These are phyloP conservation scores for Okapia johnstoni DNA, from an alignment of 2,113 vertebrate genomes.

Conservation along the genomic window DNA sequence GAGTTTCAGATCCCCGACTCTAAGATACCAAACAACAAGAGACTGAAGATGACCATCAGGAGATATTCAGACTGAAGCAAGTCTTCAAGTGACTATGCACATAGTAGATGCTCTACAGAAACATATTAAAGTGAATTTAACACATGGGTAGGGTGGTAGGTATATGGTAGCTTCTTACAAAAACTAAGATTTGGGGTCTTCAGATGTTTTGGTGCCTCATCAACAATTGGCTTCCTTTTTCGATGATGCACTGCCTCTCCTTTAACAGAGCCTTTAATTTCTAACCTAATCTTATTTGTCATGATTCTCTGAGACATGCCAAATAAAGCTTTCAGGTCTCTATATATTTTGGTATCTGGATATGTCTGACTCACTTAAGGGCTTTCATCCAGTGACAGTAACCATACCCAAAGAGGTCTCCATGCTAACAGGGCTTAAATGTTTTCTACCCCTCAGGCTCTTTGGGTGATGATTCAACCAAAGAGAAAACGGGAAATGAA, in stretches of 20 bases:
- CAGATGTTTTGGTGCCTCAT: not conserved
- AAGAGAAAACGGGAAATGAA: slow-evolving; percentile 53
- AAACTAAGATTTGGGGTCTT: not conserved
- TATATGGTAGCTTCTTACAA: not conserved
- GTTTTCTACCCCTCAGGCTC: slow-evolving; percentile 46
- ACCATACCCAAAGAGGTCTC: slow-evolving; percentile 64
- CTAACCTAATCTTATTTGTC: slow-evolving; percentile 57
- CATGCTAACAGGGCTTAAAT: slow-evolving; percentile 55
- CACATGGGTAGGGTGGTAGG: not conserved
- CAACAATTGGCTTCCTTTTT: slow-evolving; percentile 11
- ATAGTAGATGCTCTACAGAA: not conserved
- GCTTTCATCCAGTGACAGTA: slow-evolving; percentile 64
- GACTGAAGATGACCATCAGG: not conserved
- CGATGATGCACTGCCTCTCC: not conserved
- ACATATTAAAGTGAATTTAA: not conserved
- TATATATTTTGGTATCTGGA: slow-evolving; percentile 68
- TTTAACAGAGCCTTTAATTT: slow-evolving; percentile 15
- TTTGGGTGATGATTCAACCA: slow-evolving; percentile 53
- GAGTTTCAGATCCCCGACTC: not conserved
- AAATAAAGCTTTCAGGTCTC: slow-evolving; percentile 62
- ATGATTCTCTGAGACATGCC: slow-evolving; percentile 51
- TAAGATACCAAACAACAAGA: not conserved
- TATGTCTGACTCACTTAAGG: slow-evolving; percentile 67
- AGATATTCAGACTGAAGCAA: not conserved
- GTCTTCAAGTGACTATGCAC: not conserved